Base-by-base conservation (phyloP, 2,888 invertebrate genomes). In the Aproaerema taeniolella region DNA sequence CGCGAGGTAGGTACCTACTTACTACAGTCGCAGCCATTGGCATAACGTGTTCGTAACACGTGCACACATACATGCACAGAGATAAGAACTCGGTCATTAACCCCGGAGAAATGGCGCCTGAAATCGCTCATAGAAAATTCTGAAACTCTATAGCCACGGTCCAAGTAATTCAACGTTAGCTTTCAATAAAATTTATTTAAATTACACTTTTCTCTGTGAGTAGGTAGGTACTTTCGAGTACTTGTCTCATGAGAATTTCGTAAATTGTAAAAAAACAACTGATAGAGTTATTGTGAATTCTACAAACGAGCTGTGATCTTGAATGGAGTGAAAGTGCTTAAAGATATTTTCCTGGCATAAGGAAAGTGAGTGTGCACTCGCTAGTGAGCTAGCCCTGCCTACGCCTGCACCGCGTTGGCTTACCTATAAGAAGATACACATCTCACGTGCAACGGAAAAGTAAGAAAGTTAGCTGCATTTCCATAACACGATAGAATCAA, bases 271-370 rank as follows among this genome's bases (percentile, higher is more conserved):
- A n/a, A n/a, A n/a, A n/a, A n/a, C n/a, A n/a, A n/a, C n/a, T n/a
- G n/a, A n/a, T n/a, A n/a, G n/a, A n/a, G n/a, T 71, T 67, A 74
- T 66, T 52, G 61, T 49, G 39, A n/a, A n/a, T n/a, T n/a, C n/a
- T n/a, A n/a, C n/a, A n/a, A 78, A 77, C 77, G 61, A 53, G 57
- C 58, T 52, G 52, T 67, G 78, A 79, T 81, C 80, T 81, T 82
- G 81, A 79, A 83, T 81, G 71, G 74, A 82, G 85, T 78, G 85
- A 85, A 86, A 86, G 85, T 83, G 68, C 60, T 64, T 61, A 56
- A 55, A 54, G 62, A 65, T 66, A 76, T 80, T 85, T n/a, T 83
- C 85, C 85, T 85, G 73, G 58, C 68, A 61, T 68, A 67, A 61
- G 73, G 83, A 85, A 83, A 85, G 83, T 76, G 76, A 76, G 66